phyloP scores from a whole-genome alignment of 2,113 vertebrate genomes.

The Heptranchias perlo region DNA sequence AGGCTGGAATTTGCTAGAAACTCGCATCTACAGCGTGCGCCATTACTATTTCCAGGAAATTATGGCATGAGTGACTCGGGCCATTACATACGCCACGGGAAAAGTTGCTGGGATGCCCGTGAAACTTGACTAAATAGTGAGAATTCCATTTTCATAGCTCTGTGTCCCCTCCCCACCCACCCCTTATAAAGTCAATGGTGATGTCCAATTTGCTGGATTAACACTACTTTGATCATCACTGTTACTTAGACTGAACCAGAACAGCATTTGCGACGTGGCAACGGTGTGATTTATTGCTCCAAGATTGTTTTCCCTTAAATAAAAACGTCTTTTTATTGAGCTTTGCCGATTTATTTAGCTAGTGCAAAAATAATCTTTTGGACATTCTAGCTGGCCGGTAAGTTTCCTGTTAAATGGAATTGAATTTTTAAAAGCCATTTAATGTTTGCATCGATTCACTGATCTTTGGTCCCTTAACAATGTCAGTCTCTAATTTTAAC shows the following conservation, averaged over 20 bases:
- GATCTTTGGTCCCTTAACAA: not conserved
- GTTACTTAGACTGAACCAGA: not conserved
- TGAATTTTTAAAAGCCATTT: not conserved
- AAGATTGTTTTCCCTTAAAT: not conserved
- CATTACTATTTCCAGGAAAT: not conserved
- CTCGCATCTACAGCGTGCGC: not conserved
- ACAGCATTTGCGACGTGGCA: not conserved
- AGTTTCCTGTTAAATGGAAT: not conserved
- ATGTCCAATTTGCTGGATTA: not conserved
- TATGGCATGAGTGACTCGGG: not conserved
- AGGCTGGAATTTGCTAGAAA: not conserved
- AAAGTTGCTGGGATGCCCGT: not conserved
- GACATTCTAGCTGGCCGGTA: not conserved
- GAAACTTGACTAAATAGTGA: not conserved
- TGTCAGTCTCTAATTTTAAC: not conserved
- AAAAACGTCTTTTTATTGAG: too few relatives aligned
- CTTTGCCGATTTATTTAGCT: not conserved
- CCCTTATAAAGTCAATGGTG: too few relatives aligned
- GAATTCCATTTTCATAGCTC: not conserved
- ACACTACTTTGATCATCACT: not conserved
- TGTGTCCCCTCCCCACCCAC: too few relatives aligned
- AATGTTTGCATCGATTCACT: not conserved
- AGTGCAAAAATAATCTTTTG: not conserved
- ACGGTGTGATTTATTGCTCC: not conserved
- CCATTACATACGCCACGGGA: not conserved